Base-by-base conservation (phyloP, 1,140 invertebrate genomes). In the Drosophila ogumai region DNA sequence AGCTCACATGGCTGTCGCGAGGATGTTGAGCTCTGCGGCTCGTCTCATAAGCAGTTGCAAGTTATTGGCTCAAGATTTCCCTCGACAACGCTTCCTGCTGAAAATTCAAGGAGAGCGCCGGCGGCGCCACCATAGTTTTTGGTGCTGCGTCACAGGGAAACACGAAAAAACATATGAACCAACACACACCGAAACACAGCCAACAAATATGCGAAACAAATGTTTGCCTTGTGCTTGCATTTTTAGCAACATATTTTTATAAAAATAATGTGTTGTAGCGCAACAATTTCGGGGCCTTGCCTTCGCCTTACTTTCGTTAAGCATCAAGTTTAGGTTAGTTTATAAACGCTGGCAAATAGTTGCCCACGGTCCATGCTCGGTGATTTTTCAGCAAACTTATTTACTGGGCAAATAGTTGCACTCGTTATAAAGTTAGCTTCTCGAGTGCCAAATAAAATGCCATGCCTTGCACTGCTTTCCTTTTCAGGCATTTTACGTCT, bases 201-300 rank as follows among this genome's bases (percentile, higher is more conserved):
- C 49, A 60, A 68, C 65, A 71, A 79, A 87, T 87, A 79, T 87
- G 82, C 65, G 82, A 86, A 74, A 69, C 63, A 79, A 87, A 87
- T 87, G 79, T 87, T 87, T 87, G 84, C 84, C 80, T 87, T 87
- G 85, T 78, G 81, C 73, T 56, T 84, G 84, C 85, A 84, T 87
- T 87, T 87, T 87, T 41, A 58, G 84, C 67, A 87, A 84, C 80
- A 87, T 69, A 69, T 87, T 87, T 87, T 87, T 69, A 78, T 47
- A 87, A 81, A 88, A 87, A 88, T 88, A 80, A 84, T 87, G 80
- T 75, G 75, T 72, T 81, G 72, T 63, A 74, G 60, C 79, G 60
- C 72, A 64, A 74, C 61, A 80, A 80, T 85, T 81, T 81, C 34
- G 44, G 50, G 41, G 36, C 28, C 73, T 82, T 65, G 66, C 72